Base-by-base conservation (phyloP, 2,888 invertebrate genomes). In the Diploptera punctata region DNA sequence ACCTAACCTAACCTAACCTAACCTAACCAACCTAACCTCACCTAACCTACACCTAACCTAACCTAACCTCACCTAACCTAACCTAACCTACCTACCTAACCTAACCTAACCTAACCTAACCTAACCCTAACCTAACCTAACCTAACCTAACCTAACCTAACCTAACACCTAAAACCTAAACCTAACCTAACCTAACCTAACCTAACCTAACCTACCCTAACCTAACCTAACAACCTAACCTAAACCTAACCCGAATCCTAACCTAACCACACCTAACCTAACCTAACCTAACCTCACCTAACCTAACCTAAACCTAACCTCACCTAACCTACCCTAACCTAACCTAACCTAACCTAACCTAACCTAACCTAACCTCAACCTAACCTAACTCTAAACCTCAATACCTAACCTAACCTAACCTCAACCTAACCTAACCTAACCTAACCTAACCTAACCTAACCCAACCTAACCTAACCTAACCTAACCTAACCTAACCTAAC, bases 271-370 rank as follows among this genome's bases (percentile, higher is more conserved):
- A 74, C 75, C 75, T 74, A 73, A 75, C 75, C 74, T 75, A 75
- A 75, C 74, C 74, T 75, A 73, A 73, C 73, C 76, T 74, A 76
- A 75, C 76, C 76, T 78, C 78, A 79, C 79, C 79, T 77, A 79
- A 78, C 47, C 47, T 47, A 47, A 47, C 47, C 47, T 47, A 47
- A 38, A 5, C 38, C 13, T 9, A 38, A 5, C 38, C 13, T 9
- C n/a, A 47, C 47, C 67, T 24, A 77, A 74, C 78, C 78, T 77
- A 79, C 79, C 74, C 73, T 61, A 71, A 47, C 7, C 47, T n/a
- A 13, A 47, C 7, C 47, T n/a, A 13, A 47, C 7, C 47, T n/a
- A 7, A 47, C 7, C 67, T 16, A 76, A 74, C 76, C 78, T 77
- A 79, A 80, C 70, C 73, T 52, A 57, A 75, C 74, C 75, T 71